Base-by-base conservation (phyloP, 2,888 invertebrate species). In the Agrochola litura region DNA sequence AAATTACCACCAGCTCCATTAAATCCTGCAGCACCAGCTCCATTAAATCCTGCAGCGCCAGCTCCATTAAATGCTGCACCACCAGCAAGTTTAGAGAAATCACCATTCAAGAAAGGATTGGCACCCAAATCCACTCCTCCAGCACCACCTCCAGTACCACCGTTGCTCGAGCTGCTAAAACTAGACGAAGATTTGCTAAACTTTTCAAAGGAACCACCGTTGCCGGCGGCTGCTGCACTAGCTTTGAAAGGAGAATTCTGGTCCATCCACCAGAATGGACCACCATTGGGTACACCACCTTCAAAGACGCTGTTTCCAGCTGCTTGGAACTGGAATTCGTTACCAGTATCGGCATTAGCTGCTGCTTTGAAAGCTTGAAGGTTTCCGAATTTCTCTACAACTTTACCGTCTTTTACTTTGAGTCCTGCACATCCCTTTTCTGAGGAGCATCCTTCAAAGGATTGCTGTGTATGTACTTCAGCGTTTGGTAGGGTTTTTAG, bases 261-360 rank as follows among this genome's bases (percentile, higher is more conserved):
- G 79, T 95, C 95, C 95, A 97, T 97, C 97, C 97, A 97, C 97
- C 97, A 97, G 91, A 96, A 97, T 0, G 96, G 96, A 25, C 92
- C 93, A n/a, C 93, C 92, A 6, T 91, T 91, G 0, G 93, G 91
- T 0, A 93, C 85, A 3, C 90, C 93, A 6, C 93, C 94, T 81
- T 95, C 94, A 0, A 95, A 92, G 0, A 93, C 91, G 9, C 91
- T 90, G 22, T 91, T 92, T 0, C 94, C 95, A 25, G 95, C 93
- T 0, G 95, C 91, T 60, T 96, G 95, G 92, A 96, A 96, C 6
- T 91, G 91, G 86, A 95, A 95, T 70, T 95, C 95, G 19, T 95
- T 94, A 16, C 90, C 92, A 0, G 86, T 77, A 54, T 95, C 91
- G 2, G 93, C 92, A 0, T 92, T 91, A 0, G 93, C 93, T 0